Percentiles rank a stretch among this genome's conserved stretches.
Evolutionary conservation across 2,113 vertebrate species (phyloP).

Genomic region (Tupaia chinensis): DNA sequence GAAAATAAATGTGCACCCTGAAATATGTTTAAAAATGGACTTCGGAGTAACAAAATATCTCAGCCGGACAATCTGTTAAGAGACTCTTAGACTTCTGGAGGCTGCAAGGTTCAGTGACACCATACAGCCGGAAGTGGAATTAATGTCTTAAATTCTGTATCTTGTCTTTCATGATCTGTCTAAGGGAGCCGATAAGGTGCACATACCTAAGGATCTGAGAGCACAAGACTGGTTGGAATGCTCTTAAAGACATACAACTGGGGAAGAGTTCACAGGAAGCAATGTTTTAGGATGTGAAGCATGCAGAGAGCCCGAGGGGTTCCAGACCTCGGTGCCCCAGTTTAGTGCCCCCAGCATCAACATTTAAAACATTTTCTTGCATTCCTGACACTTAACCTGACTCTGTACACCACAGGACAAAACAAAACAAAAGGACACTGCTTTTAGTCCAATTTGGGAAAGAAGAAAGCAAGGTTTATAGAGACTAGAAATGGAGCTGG

Average conservation of each 20-base stretch:
- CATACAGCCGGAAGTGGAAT: not conserved
- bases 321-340: not conserved
- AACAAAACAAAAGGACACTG: too few species aligned
- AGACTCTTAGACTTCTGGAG: not conserved
- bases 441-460: not conserved
- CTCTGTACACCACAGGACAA: not conserved
- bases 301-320: not conserved
- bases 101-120: not conserved
- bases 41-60: not conserved
- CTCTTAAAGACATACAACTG: not conserved
- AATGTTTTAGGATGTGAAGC: not conserved
- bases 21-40: not conserved
- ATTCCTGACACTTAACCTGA: not conserved
- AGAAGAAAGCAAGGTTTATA: not conserved
- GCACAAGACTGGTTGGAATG: rapidly evolving
- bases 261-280: not conserved
- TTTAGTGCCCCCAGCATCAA: not conserved
- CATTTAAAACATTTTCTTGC: not conserved
- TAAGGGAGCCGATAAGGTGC: not conserved
- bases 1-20: not conserved
- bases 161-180: not conserved
- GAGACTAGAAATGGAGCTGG: not conserved
- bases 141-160: not conserved
- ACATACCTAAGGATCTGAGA: not conserved
- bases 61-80: not conserved